Evolutionary conservation across 2,888 invertebrate genomes (phyloP), one percentile per base, ranked within the genome.

Genomic region (Achlya flavicornis): DNA sequence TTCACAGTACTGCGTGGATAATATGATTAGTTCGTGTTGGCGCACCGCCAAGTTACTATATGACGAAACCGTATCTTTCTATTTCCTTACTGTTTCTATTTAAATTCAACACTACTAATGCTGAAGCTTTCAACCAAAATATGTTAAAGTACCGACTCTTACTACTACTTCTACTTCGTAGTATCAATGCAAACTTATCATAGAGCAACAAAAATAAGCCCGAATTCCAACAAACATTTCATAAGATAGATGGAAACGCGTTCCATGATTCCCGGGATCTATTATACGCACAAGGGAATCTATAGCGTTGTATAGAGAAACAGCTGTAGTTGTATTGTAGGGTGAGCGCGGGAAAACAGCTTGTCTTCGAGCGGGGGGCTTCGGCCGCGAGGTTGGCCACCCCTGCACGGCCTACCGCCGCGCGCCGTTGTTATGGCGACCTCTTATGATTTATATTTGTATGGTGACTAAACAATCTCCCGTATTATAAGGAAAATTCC

Each of bases 381-480:
- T 41, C 41, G 41, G 12, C 41, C 76, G 70, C 72, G 77, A 46
- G 79, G 79, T 80, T 84, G 76, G 76, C 82, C 77, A 78, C 84
- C 88, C 88, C 80, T 71, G 76, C 5, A 68, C 76, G 69, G 73
- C 79, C 77, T 76, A 75, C 79, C 41, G 41, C 41, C 41, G 41
- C 41, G 41, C 80, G 69, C 76, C 79, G 87, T 88, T 86, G 86
- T 87, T 86, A 86, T 87, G 85, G 84, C 81, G 83, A 90, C 90
- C 76, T 80, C 76, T 74, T 79, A 79, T 87, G 88, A 88, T 89
- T 90, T 87, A 88, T 91, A 84, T 76, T 75, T 71, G 80, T 86
- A 84, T 86, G 77, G 88, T 89, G 84, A 85, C 84, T 85, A 70
- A 72, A 66, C 74, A 65, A 41, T 62, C 46, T 67, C 64, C 66